Base-by-base conservation (phyloP, 1,140 invertebrate genomes). In the Planococcus citri region DNA sequence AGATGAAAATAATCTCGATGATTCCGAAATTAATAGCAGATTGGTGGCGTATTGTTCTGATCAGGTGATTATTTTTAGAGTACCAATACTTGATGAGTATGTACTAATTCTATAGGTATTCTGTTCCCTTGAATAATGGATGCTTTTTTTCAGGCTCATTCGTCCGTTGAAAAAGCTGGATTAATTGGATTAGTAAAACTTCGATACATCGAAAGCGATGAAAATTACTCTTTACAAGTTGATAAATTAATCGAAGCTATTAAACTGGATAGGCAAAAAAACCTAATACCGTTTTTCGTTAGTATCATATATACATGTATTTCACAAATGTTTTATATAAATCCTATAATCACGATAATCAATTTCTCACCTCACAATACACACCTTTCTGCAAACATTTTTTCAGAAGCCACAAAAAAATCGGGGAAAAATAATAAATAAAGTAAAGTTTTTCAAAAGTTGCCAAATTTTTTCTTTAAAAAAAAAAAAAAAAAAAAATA, bases 21-120 rank as follows among this genome's bases (percentile, higher is more conserved):
- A 93, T 73, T 87, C 91, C 0, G 92, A 96, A 75, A 89, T 97
- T 70, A 94, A 96, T 77, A 88, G 90, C 1, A 84, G 91, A 72
- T 83, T 98, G 0, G 93, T 98, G 25, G 93, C 88, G 61, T 98
- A 98, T 77, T 97, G 94, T 75, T 97, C 95, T 0, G 94, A 97
- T 77, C 89, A 92, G 82, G 83, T 78, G 73, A 51, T 17, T 51
- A 9, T 17, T 20, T 51, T 72, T 60, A 64, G 2, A 60, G 3
- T 64, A 24, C 20, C 22, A 17, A 33, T 6, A 33, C 3, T 3
- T 33, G 29, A 33, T 6, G 29, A 33, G 29, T 33, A 33, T 33
- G 29, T 12, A 33, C n/a, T n/a, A n/a, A n/a, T n/a, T n/a, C n/a
- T 33, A 33, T 33, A 33, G 29, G 12, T 33, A 33, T n/a, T n/a